These are phyloP conservation scores for Polypterus senegalus DNA, from an alignment of 2,113 vertebrate genomes.

Conservation along the genomic window DNA sequence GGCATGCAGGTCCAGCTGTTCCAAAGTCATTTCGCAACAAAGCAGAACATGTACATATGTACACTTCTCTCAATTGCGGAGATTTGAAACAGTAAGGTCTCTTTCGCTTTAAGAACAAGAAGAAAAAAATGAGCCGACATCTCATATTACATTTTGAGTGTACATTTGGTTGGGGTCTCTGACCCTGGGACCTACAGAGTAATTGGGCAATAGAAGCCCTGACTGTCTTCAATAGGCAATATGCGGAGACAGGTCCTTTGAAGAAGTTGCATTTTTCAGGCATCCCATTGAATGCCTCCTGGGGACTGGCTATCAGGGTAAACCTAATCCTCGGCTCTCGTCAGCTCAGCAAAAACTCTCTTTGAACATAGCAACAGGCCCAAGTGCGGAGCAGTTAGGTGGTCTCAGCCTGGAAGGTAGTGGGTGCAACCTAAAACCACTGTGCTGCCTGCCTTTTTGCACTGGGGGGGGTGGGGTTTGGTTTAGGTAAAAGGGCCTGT, in stretches of 20 bases:
- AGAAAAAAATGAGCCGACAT: background rate
- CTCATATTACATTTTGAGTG: background rate
- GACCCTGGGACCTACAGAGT: background rate
- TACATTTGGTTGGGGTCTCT: background rate
- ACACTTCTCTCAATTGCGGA: too few relatives aligned
- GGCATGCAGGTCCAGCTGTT: too few relatives aligned
- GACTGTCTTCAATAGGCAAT: background rate
- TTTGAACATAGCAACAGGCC: background rate
- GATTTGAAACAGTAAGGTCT: too few relatives aligned
- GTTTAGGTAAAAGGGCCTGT: too few relatives aligned
- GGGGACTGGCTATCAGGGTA: background rate
- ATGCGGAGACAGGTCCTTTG: background rate
- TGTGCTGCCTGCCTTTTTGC: background rate
- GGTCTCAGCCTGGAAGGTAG: conserved; percentile 4
- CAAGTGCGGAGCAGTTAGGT: background rate
- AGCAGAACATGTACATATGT: too few relatives aligned
- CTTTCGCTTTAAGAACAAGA: too few relatives aligned
- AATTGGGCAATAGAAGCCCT: background rate
- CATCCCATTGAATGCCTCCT: conserved; percentile 10
- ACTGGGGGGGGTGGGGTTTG: too few relatives aligned
- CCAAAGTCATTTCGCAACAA: too few relatives aligned
- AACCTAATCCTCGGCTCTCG: conserved; percentile 6
- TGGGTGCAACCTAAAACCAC: conserved; percentile 5
- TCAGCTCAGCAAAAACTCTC: background rate
- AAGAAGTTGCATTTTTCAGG: conserved; percentile 11